Evolutionary conservation across 2,797 vertebrate species (phyloP).

Genomic region (Neopelma chrysocephalum): DNA sequence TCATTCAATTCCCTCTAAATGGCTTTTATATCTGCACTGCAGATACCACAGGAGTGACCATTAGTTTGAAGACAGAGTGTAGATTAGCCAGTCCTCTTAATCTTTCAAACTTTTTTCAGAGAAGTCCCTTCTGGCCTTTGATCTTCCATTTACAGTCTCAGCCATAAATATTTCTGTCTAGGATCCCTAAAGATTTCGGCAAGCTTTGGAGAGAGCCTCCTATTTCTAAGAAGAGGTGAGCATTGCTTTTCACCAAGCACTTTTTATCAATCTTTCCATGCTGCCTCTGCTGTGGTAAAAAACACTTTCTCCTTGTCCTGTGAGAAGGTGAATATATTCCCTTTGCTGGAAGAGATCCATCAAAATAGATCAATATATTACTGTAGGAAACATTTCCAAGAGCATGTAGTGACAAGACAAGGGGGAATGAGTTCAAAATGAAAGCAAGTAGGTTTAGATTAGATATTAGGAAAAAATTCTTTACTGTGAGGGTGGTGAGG

Average conservation of each 20-base stretch:
- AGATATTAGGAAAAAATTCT: neutral
- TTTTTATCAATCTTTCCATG: neutral
- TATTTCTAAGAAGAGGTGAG: neutral
- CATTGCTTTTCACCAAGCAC: neutral
- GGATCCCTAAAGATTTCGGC: neutral
- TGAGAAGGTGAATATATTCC: neutral
- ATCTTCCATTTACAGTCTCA: neutral
- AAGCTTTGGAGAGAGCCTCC: neutral
- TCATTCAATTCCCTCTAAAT: neutral
- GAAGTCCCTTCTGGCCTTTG: neutral
- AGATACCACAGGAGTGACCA: neutral
- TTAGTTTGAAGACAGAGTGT: neutral
- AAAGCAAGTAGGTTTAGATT: neutral
- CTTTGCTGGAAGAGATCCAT: neutral
- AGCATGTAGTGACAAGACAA: neutral
- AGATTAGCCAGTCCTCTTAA: neutral
- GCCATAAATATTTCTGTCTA: neutral
- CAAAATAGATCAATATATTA: neutral
- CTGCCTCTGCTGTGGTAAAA: neutral
- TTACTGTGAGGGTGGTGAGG: neutral
- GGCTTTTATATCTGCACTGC: neutral
- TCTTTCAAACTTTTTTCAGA: neutral
- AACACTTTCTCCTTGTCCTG: neutral
- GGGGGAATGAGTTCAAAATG: neutral
- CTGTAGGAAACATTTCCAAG: neutral